Percentiles rank a stretch among this genome's conserved stretches.
Evolutionary conservation across 1,140 invertebrate species (phyloP).

Genomic region (Grapholita molesta): DNA sequence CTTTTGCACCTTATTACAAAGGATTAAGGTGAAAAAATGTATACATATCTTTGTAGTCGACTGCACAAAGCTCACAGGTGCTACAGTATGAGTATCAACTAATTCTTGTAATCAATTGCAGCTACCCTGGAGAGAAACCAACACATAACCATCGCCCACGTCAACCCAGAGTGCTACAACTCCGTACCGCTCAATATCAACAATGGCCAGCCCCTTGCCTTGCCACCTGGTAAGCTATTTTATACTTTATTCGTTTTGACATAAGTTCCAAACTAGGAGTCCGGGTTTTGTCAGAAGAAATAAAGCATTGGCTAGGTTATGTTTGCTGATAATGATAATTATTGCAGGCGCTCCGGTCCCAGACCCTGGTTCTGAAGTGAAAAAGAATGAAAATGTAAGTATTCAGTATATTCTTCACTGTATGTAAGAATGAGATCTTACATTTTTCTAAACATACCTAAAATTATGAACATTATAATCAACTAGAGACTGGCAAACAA

Average conservation of each 20-base stretch:
- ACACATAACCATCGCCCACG: constrained; percentile 94
- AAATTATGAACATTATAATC: no score
- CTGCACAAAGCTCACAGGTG: no score
- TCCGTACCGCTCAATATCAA: constrained; percentile 62
- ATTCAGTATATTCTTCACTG: not conserved
- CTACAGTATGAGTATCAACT: no score
- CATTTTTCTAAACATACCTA: constrained; percentile 1
- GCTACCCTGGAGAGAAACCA: constrained; percentile 94
- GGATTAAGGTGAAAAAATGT: no score
- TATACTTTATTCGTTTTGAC: not conserved
- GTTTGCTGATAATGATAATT: not conserved
- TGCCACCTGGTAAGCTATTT: constrained; percentile 53
- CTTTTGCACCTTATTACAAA: no score
- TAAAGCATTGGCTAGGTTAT: not conserved
- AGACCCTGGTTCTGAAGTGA: constrained; percentile 41
- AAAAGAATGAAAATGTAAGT: constrained; percentile 62
- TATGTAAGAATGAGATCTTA: not conserved
- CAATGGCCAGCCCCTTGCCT: constrained; percentile 60
- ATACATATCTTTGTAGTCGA: no score
- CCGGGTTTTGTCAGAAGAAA: not conserved
- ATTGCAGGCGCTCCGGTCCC: constrained; percentile 45
- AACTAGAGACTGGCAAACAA: no score
- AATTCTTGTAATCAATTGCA: constrained; percentile 47
- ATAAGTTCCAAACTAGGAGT: not conserved
- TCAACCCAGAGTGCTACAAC: constrained; percentile 92